phyloP scores from a whole-genome alignment of 2,113 vertebrate genomes.

The Sturnus vulgaris region DNA sequence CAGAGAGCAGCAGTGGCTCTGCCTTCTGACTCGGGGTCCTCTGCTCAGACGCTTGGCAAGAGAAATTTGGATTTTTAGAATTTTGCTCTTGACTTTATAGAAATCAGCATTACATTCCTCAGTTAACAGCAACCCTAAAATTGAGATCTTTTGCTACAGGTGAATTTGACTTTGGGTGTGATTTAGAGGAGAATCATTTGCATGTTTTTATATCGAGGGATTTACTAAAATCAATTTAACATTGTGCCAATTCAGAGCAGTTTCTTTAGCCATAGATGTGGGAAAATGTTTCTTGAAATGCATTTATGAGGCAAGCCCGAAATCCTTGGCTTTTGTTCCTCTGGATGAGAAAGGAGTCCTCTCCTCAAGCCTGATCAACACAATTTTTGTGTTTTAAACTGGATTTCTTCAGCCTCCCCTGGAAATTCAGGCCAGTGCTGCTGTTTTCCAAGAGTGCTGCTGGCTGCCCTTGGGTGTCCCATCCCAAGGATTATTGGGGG shows the following conservation, averaged over 20 bases:
- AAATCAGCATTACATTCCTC: fast-evolving
- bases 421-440: fast-evolving
- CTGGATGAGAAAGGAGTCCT: neutral
- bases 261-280: neutral
- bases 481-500: fast-evolving
- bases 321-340: neutral
- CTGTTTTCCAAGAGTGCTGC: fast-evolving
- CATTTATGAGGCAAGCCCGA: neutral
- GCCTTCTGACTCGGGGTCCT: neutral
- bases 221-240: neutral
- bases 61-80: neutral
- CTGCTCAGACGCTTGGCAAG: neutral
- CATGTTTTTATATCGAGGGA: neutral
- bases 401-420: no score
- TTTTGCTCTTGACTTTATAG: neutral
- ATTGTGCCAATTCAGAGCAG: neutral
- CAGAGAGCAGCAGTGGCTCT: neutral
- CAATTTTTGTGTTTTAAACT: fast-evolving
- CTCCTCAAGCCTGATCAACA: neutral
- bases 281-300: neutral
- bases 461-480: neutral
- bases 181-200: neutral
- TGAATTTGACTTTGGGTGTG: neutral
- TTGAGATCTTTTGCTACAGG: neutral
- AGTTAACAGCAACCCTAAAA: neutral